Conservation (phyloP, 2,888 invertebrate species). For the Phragmatobia fuliginosa region DNA sequence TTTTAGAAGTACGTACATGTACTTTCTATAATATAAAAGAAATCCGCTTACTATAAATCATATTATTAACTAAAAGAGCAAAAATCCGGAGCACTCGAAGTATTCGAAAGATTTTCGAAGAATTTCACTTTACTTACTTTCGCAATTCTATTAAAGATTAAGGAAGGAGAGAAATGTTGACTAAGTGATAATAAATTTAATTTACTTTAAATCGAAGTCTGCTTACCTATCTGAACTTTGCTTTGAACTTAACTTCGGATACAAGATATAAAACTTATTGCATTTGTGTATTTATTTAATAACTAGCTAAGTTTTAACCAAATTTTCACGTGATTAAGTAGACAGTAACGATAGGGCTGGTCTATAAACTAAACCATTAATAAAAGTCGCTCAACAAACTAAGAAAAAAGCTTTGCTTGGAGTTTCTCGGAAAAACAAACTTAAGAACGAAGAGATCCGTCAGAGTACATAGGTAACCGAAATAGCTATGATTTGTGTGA, state of each 20-base stretch:
- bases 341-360: no score
- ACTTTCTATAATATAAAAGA: background rate
- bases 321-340: no score
- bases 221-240: background rate
- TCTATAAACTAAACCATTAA: no score
- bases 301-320: no score
- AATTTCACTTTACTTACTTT: background rate
- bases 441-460: no score
- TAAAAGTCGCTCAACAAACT: no score
- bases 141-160: background rate
- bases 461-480: no score
- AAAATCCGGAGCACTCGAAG: background rate
- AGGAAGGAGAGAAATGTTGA: background rate
- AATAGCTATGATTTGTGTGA: no score
- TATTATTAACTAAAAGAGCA: background rate
- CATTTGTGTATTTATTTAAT: background rate
- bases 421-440: no score
- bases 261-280: background rate
- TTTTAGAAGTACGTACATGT: background rate
- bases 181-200: background rate
- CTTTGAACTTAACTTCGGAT: background rate
- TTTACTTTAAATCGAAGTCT: background rate
- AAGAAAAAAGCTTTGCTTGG: no score
- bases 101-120: background rate
- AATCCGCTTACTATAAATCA: background rate